Base-by-base conservation (phyloP, 2,888 invertebrate genomes). In the Didymodactylos carnosus region DNA sequence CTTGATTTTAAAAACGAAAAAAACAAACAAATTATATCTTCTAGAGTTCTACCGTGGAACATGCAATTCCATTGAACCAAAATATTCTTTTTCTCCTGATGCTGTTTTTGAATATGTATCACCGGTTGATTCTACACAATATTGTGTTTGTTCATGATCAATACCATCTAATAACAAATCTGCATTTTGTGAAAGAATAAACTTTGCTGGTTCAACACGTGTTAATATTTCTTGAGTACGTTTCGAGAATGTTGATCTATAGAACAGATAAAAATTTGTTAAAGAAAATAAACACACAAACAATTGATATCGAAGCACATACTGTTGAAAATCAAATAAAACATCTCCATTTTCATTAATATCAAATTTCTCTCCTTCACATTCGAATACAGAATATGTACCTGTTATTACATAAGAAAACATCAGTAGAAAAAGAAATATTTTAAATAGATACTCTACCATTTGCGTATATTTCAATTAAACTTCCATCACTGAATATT, bases 401-500 rank as follows among this genome's bases (percentile, higher is more conserved):
- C n/a, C n/a, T n/a, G n/a, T n/a, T n/a, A n/a, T n/a, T n/a, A n/a
- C n/a, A n/a, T n/a, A n/a, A n/a, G n/a, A n/a, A n/a, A n/a, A n/a
- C n/a, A n/a, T n/a, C n/a, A n/a, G n/a, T n/a, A n/a, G n/a, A n/a
- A n/a, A n/a, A n/a, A n/a, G n/a, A n/a, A n/a, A n/a, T n/a, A n/a
- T n/a, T n/a, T n/a, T n/a, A n/a, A n/a, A n/a, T n/a, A 11, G 43
- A 62, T 10, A 51, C 29, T 23, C 41, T 75, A 39, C 81, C 81
- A 76, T 80, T 80, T 16, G 80, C 80, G 77, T 80, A 80, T 13
- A 80, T 80, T 70, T 81, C 79, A 46, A 82, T 77, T 39, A 79
- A 79, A 19, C 80, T 80, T 10, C 81, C 81, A 75, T 78, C 79
- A 41, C 81, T 83, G 78, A 83, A 80, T 69, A 80, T 79, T n/a